phyloP scores from a whole-genome alignment of 2,888 invertebrate species.

The Orchestes rusci region DNA sequence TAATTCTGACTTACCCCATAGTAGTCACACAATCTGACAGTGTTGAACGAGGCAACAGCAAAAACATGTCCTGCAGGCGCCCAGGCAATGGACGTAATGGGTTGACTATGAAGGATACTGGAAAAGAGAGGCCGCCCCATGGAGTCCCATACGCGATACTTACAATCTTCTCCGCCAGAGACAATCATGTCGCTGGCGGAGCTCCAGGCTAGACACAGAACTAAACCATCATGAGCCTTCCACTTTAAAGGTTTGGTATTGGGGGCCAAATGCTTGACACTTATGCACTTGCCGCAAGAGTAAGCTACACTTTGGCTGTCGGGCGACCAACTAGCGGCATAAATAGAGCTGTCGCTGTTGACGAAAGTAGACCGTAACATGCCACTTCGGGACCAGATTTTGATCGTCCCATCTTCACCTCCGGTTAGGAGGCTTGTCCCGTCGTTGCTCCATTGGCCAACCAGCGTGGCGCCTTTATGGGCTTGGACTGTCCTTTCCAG shows the following conservation, averaged over 20 bases:
- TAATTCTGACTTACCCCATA: slow-evolving; percentile 62
- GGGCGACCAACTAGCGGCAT: slow-evolving; percentile 78
- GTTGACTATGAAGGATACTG: slow-evolving; percentile 80
- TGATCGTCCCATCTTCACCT: slow-evolving; percentile 94
- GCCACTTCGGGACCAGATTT: slow-evolving; percentile 95
- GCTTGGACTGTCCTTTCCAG: slow-evolving; percentile 90
- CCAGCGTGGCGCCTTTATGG: slow-evolving; percentile 85
- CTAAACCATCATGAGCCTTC: slow-evolving; percentile 93
- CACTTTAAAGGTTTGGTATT: slow-evolving; percentile 75
- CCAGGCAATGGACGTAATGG: slow-evolving; percentile 88
- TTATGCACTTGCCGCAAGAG: slow-evolving; percentile 59
- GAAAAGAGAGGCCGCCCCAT: slow-evolving; percentile 83
- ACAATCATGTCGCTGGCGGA: slow-evolving; percentile 83
- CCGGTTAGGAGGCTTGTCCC: slow-evolving; percentile 91
- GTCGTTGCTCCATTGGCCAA: slow-evolving; percentile 90
- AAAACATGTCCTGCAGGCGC: slow-evolving; percentile 86
- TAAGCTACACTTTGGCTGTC: slow-evolving; percentile 63
- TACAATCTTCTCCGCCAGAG: slow-evolving; percentile 94
- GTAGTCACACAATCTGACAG: slow-evolving; percentile 85
- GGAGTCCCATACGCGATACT: slow-evolving; percentile 79
- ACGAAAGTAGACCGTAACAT: slow-evolving; percentile 86
- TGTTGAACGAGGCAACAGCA: slow-evolving; percentile 89
- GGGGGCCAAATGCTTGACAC: slow-evolving; percentile 66
- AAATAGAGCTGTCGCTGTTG: slow-evolving; percentile 71
- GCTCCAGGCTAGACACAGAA: slow-evolving; percentile 93